Evolutionary conservation across 2,888 invertebrate species (phyloP), one percentile per base, ranked within the genome.

Genomic region (Cheilosia soror): DNA sequence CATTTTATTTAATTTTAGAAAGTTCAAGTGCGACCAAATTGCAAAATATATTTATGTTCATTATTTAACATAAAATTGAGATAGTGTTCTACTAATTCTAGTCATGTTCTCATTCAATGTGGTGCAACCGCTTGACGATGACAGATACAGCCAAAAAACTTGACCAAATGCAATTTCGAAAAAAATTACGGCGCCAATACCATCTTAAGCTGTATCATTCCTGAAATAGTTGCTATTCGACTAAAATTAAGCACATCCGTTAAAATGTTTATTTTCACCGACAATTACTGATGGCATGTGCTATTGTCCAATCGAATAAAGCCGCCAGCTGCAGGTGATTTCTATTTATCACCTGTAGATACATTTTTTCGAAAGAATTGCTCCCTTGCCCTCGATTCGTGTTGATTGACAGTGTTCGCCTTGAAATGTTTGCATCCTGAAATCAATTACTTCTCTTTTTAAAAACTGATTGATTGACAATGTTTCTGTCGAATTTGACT

Each of bases 281-380:
- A 60, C 58, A 51, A 42, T 27, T 55, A 63, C 63, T 15, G 15
- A 63, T 73, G 63, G 25, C 55, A 44, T 20, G 29, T 37, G 37
- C 2, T 31, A 4, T 5, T 55, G 55, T 11, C 31, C 7, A 42
- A 20, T 13, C 13, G 40, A 42, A 44, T 5, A 53, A 20, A 7
- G 49, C 42, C 63, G 62, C 53, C 53, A 73, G 55, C 53, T 55
- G 63, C 73, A 55, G 63, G 44, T 44, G 55, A 72, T 20, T 62
- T 33, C 31, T 63, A 53, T 73, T 63, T 55, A 73, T 73, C 63
- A 63, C 62, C 53, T 63, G 63, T 42, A 53, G 25, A 29, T 29
- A 6, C 31, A 25, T n/a, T 15, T 20, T 62, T 42, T 33, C 13
- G 9, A 42, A 55, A 73, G 5, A 33, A 4, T 2, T 13, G 9